These are phyloP conservation scores for Caradrina clavipalpis DNA, from an alignment of 2,888 invertebrate genomes.

Conservation along the genomic window DNA sequence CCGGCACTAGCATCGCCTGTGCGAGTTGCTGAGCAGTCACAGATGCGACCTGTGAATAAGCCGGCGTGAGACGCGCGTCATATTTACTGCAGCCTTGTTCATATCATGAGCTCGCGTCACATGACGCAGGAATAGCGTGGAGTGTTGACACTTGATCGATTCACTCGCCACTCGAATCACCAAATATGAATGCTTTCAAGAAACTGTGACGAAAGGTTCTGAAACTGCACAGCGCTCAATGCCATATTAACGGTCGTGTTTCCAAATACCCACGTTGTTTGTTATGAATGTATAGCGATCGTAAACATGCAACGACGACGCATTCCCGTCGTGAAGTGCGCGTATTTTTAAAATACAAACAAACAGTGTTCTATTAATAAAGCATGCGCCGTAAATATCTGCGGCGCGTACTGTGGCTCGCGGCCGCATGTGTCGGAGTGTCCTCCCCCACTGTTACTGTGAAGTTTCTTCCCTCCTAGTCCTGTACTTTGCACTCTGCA, in stretches of 20 bases:
- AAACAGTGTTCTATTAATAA: slow-evolving; percentile 51
- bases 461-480: no score
- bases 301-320: slow-evolving; percentile 10
- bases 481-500: no score
- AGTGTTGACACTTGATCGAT: slow-evolving; percentile 19
- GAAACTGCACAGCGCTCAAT: neutral
- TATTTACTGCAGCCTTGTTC: slow-evolving; percentile 7
- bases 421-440: neutral
- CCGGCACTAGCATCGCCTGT: no score
- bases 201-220: slow-evolving; percentile 1
- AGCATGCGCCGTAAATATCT: slow-evolving; percentile 49
- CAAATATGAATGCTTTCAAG: slow-evolving; percentile 25
- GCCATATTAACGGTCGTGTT: neutral
- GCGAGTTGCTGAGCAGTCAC: neutral
- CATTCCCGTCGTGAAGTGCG: slow-evolving; percentile 1
- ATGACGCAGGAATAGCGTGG: slow-evolving; percentile 14
- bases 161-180: neutral
- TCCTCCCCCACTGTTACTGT: neutral
- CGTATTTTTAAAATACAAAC: slow-evolving; percentile 58
- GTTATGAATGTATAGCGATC: neutral
- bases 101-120: neutral
- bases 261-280: neutral
- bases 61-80: neutral
- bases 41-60: no score
- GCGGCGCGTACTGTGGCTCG: slow-evolving; percentile 29